Base-by-base conservation (phyloP, 2,113 vertebrate genomes). In the Mus pahari region DNA sequence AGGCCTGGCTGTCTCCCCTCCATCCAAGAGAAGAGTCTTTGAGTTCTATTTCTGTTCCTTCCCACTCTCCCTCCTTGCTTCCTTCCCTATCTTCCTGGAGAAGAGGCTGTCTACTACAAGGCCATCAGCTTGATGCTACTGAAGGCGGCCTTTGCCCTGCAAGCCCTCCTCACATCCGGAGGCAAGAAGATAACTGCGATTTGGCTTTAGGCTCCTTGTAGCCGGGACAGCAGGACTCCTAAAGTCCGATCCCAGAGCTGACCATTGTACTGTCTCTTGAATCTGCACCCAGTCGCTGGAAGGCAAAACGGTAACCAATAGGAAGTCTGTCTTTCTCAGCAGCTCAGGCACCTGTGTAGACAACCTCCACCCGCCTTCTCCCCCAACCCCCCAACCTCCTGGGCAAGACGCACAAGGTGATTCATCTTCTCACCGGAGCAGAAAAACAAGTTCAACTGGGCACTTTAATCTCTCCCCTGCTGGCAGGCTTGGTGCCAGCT, bases 371-470 rank as follows among this genome's bases (percentile, higher is more conserved):
- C 91, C 74, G 28, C 20, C 90, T 53, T 12, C 70, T 5, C 94
- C 84, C 68, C 55, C 19, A 48, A 48, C 12, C 94, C 88, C 70
- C 70, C 94, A 93, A 79, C 95, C 96, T 97, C 95, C 95, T 79
- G 92, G 92, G 97, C 86, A 92, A 81, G 95, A 95, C 71, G 6
- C 53, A 31, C 92, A 48, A 90, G 94, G 95, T 98, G 97, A 98
- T 84, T 98, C 97, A 97, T 97, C 96, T 95, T 94, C 97, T 98
- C 77, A 96, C 95, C 74, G 19, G 95, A 94, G 97, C 97, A 97
- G 97, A 97, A 97, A 98, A 98, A 98, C 97, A n/a, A 77, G 97
- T 98, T 97, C 89, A 87, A 45, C 96, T 96, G 96, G 97, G 87
- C 96, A 92, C 75, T 83, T 94, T 97, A 91, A 94, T 97, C 94